These are phyloP conservation scores for Columba janthina DNA, from an alignment of 2,113 vertebrate genomes.

Conservation along the genomic window DNA sequence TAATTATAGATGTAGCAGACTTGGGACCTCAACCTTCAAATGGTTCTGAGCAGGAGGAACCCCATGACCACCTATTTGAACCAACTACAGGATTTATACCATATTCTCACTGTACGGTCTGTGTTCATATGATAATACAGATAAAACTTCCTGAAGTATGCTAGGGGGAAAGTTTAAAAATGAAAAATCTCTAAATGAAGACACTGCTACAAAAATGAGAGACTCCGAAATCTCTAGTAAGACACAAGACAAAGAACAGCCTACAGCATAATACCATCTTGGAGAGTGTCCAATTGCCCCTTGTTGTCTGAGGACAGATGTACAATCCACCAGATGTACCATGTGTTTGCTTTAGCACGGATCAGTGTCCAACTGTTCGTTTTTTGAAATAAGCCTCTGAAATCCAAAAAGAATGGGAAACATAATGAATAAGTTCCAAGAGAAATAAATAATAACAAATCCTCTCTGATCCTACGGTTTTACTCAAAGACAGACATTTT, in stretches of 20 bases:
- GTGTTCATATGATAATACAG: background rate
- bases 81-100: background rate
- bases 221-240: conserved; percentile 22
- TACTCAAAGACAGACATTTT: conserved; percentile 38
- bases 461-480: conserved; percentile 49
- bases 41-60: background rate
- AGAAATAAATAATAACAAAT: conserved; percentile 69
- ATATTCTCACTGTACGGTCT: background rate
- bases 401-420: conserved; percentile 72
- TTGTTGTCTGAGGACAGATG: conserved; percentile 62
- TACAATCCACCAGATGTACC: conserved; percentile 40
- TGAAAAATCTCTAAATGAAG: conserved; percentile 3
- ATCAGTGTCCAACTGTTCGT: conserved; percentile 59
- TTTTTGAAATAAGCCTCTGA: conserved; percentile 57
- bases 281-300: conserved; percentile 55
- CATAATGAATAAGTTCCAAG: conserved; percentile 60
- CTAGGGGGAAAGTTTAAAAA: conserved; percentile 23
- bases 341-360: conserved; percentile 54
- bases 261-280: conserved; percentile 55
- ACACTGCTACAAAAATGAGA: background rate
- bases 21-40: background rate
- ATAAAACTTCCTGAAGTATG: conserved; percentile 4
- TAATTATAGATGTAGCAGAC: background rate
- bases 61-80: background rate
- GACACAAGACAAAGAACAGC: conserved; percentile 24